Evolutionary conservation across 2,888 invertebrate genomes (phyloP), one percentile per base, ranked within the genome.

Genomic region (Macrosoma leucophasiata): DNA sequence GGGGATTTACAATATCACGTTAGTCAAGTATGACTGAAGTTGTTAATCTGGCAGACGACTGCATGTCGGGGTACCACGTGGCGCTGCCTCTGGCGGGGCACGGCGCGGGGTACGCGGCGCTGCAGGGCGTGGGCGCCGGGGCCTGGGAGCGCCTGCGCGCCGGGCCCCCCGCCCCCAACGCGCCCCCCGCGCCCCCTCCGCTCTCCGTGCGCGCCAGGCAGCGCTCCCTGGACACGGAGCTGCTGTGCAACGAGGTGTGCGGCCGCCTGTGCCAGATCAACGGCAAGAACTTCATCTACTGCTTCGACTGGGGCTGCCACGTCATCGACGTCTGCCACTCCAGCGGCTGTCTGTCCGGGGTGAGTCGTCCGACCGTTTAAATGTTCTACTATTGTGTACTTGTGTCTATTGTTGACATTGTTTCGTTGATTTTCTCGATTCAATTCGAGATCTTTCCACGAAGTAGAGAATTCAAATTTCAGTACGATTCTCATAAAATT

Each of bases 61-160:
- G 88, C 44, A 87, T 90, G 43, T 84, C 84, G 0, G 90, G 90
- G 5, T 91, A 91, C 69, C 89, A 90, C 61, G 90, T 90, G 61
- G 90, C 91, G 27, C 77, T 93, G 46, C 91, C 91, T 29, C 84
- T 92, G 50, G 87, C 89, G 33, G 91, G 91, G 3, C 89, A 90
- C 62, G 92, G 92, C 34, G 88, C 90, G 25, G 89, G 89, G 28
- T 88, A 88, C 59, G 82, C 82, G 6, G 87, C 89, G 42, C 86
- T 91, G 71, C 90, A 90, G 62, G 89, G 88, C 65, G 86, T 90
- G 22, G 85, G 88, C 37, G 81, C 74, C 3, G 64, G 57, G 10
- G 77, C 78, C 0, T 84, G 78, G 77, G 76, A 77, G 42, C 63
- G 74, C 1, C 48, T 69, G n/a, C 41, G 59, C 13, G 39, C 25